Conservation (phyloP, 2,797 vertebrate genomes). For the Siniperca undulata region DNA sequence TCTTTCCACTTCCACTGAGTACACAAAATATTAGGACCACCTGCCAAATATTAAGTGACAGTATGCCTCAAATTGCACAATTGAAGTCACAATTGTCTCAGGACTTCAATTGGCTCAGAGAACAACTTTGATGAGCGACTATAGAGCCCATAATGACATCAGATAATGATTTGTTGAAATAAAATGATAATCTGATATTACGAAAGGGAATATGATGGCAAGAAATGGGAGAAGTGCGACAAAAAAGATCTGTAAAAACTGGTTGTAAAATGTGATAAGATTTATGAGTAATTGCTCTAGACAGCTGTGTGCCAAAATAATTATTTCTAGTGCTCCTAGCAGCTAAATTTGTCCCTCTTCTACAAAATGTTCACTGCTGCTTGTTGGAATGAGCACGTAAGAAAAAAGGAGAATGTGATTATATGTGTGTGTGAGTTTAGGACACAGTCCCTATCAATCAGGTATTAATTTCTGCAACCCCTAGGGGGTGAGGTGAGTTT, state of each 20-base stretch:
- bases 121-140: background rate
- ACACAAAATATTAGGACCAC: conserved; percentile 56
- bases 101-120: conserved; percentile 8
- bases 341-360: background rate
- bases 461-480: conserved; percentile 35
- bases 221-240: background rate
- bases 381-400: background rate
- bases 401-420: background rate
- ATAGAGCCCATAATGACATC: background rate
- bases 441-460: background rate
- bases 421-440: background rate
- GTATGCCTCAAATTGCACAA: conserved; percentile 16
- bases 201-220: background rate
- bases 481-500: conserved; percentile 53
- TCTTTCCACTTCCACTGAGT: conserved; percentile 65
- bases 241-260: background rate
- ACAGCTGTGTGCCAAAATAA: background rate
- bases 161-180: background rate
- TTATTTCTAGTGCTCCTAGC: background rate
- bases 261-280: background rate
- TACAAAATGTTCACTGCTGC: background rate
- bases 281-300: background rate
- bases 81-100: conserved; percentile 8
- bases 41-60: conserved; percentile 35
- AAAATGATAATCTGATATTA: conserved; percentile 19